These are phyloP conservation scores for Brenthis hecate DNA, from an alignment of 2,888 invertebrate genomes.

Conservation along the genomic window DNA sequence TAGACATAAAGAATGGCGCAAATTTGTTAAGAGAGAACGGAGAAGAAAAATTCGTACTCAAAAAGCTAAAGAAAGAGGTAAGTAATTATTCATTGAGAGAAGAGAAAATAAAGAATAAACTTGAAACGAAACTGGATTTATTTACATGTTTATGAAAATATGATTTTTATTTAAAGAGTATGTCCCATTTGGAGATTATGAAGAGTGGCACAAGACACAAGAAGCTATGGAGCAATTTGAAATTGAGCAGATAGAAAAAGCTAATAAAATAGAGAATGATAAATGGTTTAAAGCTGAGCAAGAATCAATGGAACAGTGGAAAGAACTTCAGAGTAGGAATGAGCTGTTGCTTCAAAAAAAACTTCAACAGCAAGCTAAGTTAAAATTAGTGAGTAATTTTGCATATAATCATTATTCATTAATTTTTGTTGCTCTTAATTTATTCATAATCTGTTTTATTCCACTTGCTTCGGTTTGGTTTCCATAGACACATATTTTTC, in stretches of 20 bases:
- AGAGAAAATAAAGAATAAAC: not conserved
- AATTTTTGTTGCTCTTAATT: not conserved
- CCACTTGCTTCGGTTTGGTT: too few species aligned
- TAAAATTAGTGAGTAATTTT: constrained; percentile 61
- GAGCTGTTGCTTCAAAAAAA: constrained; percentile 80
- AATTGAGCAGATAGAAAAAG: constrained; percentile 78
- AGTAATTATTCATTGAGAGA: constrained; percentile 21
- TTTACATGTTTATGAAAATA: not conserved
- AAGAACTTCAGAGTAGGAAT: constrained; percentile 81
- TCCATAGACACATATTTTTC: too few species aligned
- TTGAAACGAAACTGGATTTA: too few species aligned
- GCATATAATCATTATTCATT: not conserved
- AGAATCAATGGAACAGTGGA: constrained; percentile 85
- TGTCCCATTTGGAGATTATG: constrained; percentile 63
- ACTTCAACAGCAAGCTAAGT: constrained; percentile 83
- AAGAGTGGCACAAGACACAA: constrained; percentile 79
- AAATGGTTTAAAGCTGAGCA: constrained; percentile 87
- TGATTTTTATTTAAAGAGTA: not conserved
- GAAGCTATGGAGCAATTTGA: constrained; percentile 76
- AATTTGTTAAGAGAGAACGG: constrained; percentile 87
- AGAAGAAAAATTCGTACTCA: constrained; percentile 85
- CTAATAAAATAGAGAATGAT: constrained; percentile 81
- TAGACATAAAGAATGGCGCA: constrained; percentile 88
- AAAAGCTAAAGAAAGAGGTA: constrained; percentile 83
- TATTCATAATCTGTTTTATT: not conserved